Evolutionary conservation across 2,797 vertebrate genomes (phyloP).

Genomic region (Karalla daura): DNA sequence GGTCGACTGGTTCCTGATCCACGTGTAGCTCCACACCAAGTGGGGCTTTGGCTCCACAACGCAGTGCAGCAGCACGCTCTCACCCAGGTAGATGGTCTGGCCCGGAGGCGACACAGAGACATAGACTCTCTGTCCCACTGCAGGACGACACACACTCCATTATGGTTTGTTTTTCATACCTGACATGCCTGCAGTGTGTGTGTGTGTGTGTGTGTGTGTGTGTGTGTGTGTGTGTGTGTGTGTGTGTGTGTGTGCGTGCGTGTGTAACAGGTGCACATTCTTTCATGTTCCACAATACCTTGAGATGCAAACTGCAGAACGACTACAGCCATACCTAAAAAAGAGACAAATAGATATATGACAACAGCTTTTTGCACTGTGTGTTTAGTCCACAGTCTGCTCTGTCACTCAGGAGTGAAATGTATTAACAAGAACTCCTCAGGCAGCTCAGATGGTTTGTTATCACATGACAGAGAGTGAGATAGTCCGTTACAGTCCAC

Average conservation of each 20-base stretch:
- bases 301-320: constrained; percentile 32
- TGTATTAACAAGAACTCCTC: constrained; percentile 21
- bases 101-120: constrained; percentile 66
- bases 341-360: constrained; percentile 12
- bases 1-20: constrained; percentile 49
- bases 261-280: background rate
- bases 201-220: background rate
- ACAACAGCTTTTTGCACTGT: constrained; percentile 29
- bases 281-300: constrained; percentile 49
- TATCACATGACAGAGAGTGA: constrained; percentile 27
- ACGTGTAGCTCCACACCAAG: constrained; percentile 45
- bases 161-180: background rate
- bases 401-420: constrained; percentile 35
- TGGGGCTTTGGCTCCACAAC: constrained; percentile 33
- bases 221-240: background rate
- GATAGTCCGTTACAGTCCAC: constrained; percentile 18
- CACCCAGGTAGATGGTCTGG: constrained; percentile 57
- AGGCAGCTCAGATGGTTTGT: constrained; percentile 34
- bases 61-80: constrained; percentile 66
- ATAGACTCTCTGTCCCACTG: constrained; percentile 48
- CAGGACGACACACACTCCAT: constrained; percentile 12
- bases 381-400: constrained; percentile 16
- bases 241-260: background rate
- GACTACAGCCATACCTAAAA: constrained; percentile 67
- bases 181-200: background rate